Evolutionary conservation across 2,888 invertebrate genomes (phyloP).

Genomic region (Pardosa pseudoannulata): DNA sequence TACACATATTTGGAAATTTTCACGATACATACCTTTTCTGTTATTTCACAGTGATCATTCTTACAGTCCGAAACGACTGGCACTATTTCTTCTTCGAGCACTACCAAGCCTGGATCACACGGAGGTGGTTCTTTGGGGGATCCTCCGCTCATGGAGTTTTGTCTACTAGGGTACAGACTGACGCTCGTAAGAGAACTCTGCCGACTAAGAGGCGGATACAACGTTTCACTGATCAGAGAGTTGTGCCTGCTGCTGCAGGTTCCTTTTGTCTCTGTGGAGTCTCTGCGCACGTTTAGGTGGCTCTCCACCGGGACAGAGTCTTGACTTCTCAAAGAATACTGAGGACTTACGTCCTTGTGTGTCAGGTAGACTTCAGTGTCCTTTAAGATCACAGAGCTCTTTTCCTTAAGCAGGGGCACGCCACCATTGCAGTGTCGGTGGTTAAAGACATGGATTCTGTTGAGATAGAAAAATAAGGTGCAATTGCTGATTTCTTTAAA

Average conservation of each 20-base stretch:
- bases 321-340: conserved; percentile 82
- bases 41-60: conserved; percentile 59
- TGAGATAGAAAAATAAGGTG: background rate
- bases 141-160: conserved; percentile 36
- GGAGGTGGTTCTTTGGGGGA: background rate
- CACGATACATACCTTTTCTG: conserved; percentile 60
- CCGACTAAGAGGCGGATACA: conserved; percentile 62
- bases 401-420: conserved; percentile 72
- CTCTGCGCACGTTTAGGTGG: conserved; percentile 4
- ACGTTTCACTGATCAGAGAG: conserved; percentile 76
- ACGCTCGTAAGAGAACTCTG: conserved; percentile 59
- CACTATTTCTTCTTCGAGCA: conserved; percentile 21
- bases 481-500: background rate
- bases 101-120: background rate
- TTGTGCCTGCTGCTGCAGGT: conserved; percentile 77
- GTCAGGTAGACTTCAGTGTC: conserved; percentile 66
- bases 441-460: conserved; percentile 53
- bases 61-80: conserved; percentile 28
- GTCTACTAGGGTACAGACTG: conserved; percentile 26
- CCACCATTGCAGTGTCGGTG: conserved; percentile 84
- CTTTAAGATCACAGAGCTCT: conserved; percentile 41
- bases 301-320: conserved; percentile 48
- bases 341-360: conserved; percentile 80
- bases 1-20: too few species aligned
- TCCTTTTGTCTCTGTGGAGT: conserved; percentile 75